Percentiles rank a stretch among this genome's conserved stretches.
Evolutionary conservation across 2,888 invertebrate species (phyloP).

Genomic region (Portevinia maculata): DNA sequence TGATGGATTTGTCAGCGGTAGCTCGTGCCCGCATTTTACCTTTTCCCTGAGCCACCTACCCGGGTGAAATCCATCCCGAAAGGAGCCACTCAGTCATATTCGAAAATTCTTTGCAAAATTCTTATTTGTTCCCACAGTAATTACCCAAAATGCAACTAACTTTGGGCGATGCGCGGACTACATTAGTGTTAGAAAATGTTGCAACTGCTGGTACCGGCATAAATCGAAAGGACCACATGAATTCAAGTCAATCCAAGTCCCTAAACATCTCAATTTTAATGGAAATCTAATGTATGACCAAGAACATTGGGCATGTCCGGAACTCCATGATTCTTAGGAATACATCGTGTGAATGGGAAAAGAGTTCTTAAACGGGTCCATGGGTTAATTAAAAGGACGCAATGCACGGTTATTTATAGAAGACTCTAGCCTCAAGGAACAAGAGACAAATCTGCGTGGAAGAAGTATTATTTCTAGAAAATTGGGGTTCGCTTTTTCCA

Average conservation of each 20-base stretch:
- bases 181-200: constrained; percentile 43
- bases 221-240: constrained; percentile 51
- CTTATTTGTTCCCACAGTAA: constrained; percentile 59
- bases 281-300: constrained; percentile 70
- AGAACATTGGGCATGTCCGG: constrained; percentile 50
- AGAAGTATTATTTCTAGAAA: constrained; percentile 45
- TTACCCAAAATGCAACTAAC: constrained; percentile 41
- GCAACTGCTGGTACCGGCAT: constrained; percentile 72
- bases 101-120: constrained; percentile 28
- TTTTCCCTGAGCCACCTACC: constrained; percentile 44
- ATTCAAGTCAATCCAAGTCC: constrained; percentile 50
- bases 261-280: constrained; percentile 58
- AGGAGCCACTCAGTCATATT: background rate
- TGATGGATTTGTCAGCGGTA: constrained; percentile 64
- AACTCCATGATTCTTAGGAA: constrained; percentile 4
- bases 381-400: constrained; percentile 68
- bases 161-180: constrained; percentile 41
- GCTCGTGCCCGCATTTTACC: constrained; percentile 73
- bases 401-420: constrained; percentile 66
- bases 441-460: background rate
- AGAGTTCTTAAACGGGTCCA: constrained; percentile 52
- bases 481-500: constrained; percentile 34
- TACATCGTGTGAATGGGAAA: constrained; percentile 65
- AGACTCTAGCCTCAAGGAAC: constrained; percentile 8
- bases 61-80: background rate